Evolutionary conservation across 2,797 vertebrate genomes (phyloP).

Genomic region (Allobates femoralis): DNA sequence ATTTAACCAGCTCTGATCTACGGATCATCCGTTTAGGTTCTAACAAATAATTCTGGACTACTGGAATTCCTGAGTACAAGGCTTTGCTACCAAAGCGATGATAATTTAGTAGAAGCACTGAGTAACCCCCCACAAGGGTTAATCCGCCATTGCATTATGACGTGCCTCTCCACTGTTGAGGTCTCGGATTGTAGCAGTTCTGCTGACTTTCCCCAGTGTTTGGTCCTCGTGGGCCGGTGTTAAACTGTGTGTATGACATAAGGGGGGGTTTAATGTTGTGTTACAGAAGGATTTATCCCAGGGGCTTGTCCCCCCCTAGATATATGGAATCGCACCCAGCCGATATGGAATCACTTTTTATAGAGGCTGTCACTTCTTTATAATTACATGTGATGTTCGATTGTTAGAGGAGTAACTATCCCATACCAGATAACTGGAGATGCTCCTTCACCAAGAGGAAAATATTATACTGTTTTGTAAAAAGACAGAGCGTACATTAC

Average conservation of each 20-base stretch:
- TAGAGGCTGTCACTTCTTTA: slow-evolving; percentile 76
- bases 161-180: background rate
- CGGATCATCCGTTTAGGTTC: no score
- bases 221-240: slow-evolving; percentile 77
- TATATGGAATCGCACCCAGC: slow-evolving; percentile 81
- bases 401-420: background rate
- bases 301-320: slow-evolving; percentile 81
- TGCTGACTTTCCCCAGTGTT: slow-evolving; percentile 82
- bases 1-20: no score
- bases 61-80: no score
- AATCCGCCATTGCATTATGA: background rate
- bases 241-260: slow-evolving; percentile 90
- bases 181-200: slow-evolving; percentile 72
- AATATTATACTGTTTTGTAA: background rate
- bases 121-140: background rate
- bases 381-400: slow-evolving; percentile 73
- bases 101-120: no score
- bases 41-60: no score
- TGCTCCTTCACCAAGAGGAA: no score
- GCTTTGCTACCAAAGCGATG: no score
- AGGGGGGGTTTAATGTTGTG: slow-evolving; percentile 82
- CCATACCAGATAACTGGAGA: background rate
- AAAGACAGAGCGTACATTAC: background rate
- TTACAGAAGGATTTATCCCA: slow-evolving; percentile 84
- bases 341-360: slow-evolving; percentile 74